phyloP scores from a whole-genome alignment of 1,140 invertebrate species.

The Drosophila sechellia region DNA sequence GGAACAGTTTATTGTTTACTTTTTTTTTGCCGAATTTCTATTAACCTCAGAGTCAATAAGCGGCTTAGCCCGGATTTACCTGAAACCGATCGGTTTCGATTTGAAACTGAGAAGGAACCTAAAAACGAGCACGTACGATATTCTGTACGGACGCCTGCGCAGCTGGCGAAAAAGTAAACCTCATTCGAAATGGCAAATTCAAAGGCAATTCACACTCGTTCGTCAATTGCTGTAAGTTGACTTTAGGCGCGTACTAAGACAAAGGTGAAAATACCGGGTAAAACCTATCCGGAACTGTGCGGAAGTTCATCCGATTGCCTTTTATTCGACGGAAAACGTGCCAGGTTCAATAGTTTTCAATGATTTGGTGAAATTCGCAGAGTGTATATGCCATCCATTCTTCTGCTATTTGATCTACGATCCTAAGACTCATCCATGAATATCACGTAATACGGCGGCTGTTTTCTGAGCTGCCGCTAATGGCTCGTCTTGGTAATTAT shows the following conservation, averaged over 20 bases:
- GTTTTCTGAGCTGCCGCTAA: conserved; percentile 67
- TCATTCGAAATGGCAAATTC: conserved; percentile 59
- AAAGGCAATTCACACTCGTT: conserved; percentile 76
- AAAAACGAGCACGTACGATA: conserved; percentile 60
- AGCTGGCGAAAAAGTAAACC: conserved; percentile 61
- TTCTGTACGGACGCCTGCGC: conserved; percentile 54
- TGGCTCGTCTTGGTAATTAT: conserved; percentile 70
- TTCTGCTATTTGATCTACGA: conserved; percentile 50
- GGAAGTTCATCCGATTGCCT: conserved; percentile 58
- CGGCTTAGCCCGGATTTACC: conserved; percentile 69
- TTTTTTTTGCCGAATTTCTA: conserved; percentile 62
- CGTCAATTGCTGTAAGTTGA: conserved; percentile 78
- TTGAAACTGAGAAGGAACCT: conserved; percentile 1
- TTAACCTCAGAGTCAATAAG: conserved; percentile 76
- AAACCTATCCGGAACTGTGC: conserved; percentile 61
- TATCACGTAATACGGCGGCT: conserved; percentile 79
- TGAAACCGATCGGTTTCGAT: conserved; percentile 44
- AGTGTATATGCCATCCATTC: conserved; percentile 7
- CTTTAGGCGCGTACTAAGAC: conserved; percentile 66
- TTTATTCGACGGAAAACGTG: conserved; percentile 39
- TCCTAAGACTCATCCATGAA: conserved; percentile 17
- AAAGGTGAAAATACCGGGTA: conserved; percentile 28
- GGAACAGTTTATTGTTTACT: conserved; percentile 55
- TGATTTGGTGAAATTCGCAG: conserved; percentile 57
- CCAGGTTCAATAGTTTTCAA: conserved; percentile 44